These are phyloP conservation scores for Zeus faber DNA, from an alignment of 2,113 vertebrate genomes.

Conservation along the genomic window DNA sequence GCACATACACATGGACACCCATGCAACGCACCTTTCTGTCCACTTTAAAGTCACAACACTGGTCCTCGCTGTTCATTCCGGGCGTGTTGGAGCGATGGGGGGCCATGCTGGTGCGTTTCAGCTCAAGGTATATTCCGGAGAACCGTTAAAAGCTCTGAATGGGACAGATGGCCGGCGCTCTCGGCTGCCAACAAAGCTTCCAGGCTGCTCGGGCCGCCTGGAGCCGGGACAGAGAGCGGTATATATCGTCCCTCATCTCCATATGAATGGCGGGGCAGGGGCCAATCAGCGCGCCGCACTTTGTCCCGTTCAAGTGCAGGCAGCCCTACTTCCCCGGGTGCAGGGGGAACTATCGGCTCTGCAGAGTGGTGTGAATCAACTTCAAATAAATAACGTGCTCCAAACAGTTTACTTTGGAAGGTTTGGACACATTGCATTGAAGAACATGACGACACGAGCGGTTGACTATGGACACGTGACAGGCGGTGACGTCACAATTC, in stretches of 20 bases:
- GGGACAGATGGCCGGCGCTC: slow-evolving; percentile 67
- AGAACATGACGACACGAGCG: no score
- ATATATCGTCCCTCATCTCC: neutral
- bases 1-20: neutral
- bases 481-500: no score
- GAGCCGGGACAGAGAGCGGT: neutral
- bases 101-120: slow-evolving; percentile 73
- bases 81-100: slow-evolving; percentile 62
- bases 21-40: slow-evolving; percentile 77
- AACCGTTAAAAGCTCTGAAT: slow-evolving; percentile 61
- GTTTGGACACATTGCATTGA: no score
- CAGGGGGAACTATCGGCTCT: no score
- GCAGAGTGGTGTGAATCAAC: no score
- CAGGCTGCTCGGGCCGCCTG: neutral
- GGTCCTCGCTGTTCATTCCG: slow-evolving; percentile 55
- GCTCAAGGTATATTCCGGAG: slow-evolving; percentile 27
- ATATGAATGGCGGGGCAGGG: neutral
- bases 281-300: neutral
- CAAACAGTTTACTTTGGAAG: no score
- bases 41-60: slow-evolving; percentile 53
- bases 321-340: neutral
- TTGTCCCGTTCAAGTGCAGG: neutral
- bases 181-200: slow-evolving; percentile 48
- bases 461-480: no score
- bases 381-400: no score